phyloP scores from a whole-genome alignment of 2,113 vertebrate species.

The Otolemur garnettii region DNA sequence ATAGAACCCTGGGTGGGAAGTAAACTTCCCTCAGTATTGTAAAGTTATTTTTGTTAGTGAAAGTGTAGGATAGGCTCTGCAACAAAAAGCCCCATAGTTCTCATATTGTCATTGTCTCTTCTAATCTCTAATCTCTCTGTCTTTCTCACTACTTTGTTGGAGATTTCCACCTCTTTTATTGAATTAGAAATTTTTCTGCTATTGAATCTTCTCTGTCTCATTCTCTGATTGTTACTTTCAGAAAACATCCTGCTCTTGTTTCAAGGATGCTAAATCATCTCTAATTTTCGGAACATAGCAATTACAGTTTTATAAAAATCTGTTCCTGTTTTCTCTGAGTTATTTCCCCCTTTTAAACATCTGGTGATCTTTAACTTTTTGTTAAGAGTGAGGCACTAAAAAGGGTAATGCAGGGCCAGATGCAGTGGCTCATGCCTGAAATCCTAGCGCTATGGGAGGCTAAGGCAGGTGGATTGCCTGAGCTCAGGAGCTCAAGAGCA shows the following conservation, averaged over 20 bases:
- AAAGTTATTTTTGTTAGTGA: background rate
- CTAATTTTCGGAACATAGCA: background rate
- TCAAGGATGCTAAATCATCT: background rate
- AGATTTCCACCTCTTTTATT: background rate
- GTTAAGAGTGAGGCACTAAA: background rate
- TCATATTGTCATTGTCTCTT: background rate
- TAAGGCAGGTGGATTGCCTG: no score
- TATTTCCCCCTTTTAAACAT: background rate
- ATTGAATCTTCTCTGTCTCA: background rate
- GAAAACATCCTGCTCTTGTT: background rate
- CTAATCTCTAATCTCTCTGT: background rate
- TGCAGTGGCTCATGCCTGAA: no score
- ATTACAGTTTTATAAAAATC: background rate
- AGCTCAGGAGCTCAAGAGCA: no score
- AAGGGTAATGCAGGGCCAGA: background rate
- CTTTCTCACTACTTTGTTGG: background rate
- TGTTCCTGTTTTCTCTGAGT: background rate
- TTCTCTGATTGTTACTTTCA: conserved; percentile 14
- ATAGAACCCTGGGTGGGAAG: background rate
- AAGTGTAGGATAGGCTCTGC: background rate
- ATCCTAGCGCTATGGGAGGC: no score
- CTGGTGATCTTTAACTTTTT: background rate
- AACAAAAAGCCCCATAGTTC: background rate
- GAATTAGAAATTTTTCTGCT: background rate
- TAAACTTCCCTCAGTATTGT: conserved; percentile 30